Evolutionary conservation across 2,113 vertebrate genomes (phyloP), one percentile per base, ranked within the genome.

Genomic region (Plestiodon gilberti): DNA sequence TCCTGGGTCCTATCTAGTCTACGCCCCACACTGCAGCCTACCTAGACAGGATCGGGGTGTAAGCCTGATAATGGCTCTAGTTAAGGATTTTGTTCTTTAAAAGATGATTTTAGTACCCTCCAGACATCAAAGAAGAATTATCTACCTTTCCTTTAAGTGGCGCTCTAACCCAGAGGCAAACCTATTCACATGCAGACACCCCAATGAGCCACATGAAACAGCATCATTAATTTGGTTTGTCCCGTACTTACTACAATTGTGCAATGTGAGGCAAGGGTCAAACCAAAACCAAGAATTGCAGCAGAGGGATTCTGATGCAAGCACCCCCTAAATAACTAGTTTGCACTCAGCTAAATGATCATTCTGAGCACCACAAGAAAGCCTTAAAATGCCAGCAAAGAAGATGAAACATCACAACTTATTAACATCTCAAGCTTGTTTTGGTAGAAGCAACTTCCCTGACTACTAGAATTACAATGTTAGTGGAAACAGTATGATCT

Each of bases 381-480:
- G 55, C 64, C 67, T 83, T 91, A 90, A 89, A 93, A 87, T 0
- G 62, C 35, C 33, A 90, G 71, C 74, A 81, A 90, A 84, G 76
- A 57, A 65, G 89, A 64, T 94, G 83, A 88, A 87, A 88, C 78
- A 91, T 92, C 89, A 67, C 55, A 76, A 92, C 23, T 92, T 93
- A 81, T 83, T 89, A 91, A 73, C 84, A 90, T 84, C 85, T 94
- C 87, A 89, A 69, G 78, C 85, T 91, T 92, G 76, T 91, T 96
- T 95, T 91, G 90, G 90, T 89, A 92, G 2, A 91, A 93, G 87
- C 59, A 89, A 82, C 71, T 83, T 90, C 93, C 79, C 82, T 64
- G 15, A 83, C 28, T 87, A 91, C 76, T 90, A 86, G 67, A 86
- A 87, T 3, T 82, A 90, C 67, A 95, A 87, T 80, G 90, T 87